Base-by-base conservation (phyloP, 1,140 invertebrate genomes). In the Gryllus bimaculatus region DNA sequence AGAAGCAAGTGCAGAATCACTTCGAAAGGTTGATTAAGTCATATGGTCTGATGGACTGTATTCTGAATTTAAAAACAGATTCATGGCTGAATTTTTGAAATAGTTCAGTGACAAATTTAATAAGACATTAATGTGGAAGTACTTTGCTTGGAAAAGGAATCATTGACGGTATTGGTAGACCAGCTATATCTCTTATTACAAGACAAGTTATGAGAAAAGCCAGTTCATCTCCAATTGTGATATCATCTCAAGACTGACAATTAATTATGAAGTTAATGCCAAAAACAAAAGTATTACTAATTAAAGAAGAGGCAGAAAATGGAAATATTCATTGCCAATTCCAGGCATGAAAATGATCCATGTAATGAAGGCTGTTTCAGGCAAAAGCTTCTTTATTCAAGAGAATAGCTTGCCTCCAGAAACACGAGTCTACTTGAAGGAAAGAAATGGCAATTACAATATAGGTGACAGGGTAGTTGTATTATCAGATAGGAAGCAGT, bases 51-150 rank as follows among this genome's bases (percentile, higher is more conserved):
- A 73, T 73, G 66, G 66, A 73, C 66, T 6, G n/a, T 73, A 15
- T 73, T 73, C 66, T 73, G 66, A 73, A n/a, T 73, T 73, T n/a
- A 73, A 73, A n/a, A 73, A 73, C 66, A 73, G 66, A 73, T 73
- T 73, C 66, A 73, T 73, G n/a, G 66, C 66, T 73, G 6, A 73
- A 1, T 73, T 73, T n/a, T 73, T 73, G n/a, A 73, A 13, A 73
- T 3, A 73, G 66, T 15, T 73, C n/a, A n/a, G 13, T 73, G n/a
- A 73, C 13, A 73, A 73, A 73, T 13, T 73, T n/a, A 3, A 73
- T 73, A 73, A 73, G 66, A 73, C 66, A 73, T 73, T 73, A 1
- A 73, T 73, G 6, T 73, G 66, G 66, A 73, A 73, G 66, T 15
- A 73, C 66, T 73, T 73, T 73, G 66, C 66, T 3, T 73, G 66